Base-by-base conservation (phyloP, 1,140 invertebrate species). In the Mactra quadrangularis region DNA sequence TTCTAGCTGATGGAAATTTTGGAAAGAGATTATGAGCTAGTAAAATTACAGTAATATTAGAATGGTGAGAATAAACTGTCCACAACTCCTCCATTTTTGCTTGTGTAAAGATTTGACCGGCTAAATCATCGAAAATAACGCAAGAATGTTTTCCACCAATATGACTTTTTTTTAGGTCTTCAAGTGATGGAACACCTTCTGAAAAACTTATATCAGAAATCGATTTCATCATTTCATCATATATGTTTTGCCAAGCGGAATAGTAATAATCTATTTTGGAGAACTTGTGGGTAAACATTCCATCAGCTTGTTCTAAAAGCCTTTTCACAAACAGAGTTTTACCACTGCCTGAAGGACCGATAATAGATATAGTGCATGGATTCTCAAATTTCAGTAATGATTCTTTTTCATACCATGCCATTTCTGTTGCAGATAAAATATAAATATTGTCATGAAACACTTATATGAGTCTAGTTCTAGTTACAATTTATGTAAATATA, bases 191-290 rank as follows among this genome's bases (percentile, higher is more conserved):
- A n/a, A n/a, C n/a, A n/a, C n/a, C n/a, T n/a, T n/a, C n/a, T n/a
- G n/a, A n/a, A n/a, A n/a, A n/a, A n/a, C n/a, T n/a, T n/a, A n/a
- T n/a, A n/a, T n/a, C n/a, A n/a, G n/a, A n/a, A n/a, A n/a, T n/a
- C n/a, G n/a, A n/a, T n/a, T n/a, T n/a, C n/a, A n/a, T n/a, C 50
- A 53, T 53, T 17, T 53, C 50, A 53, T 53, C 19, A 53, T 53
- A 53, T 3, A 53, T 53, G 3, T 4, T 3, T 17, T 53, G 50
- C 50, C 50, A 53, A 9, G 50, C 19, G 19, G 50, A 53, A 17
- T 53, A 53, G 17, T 22, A 53, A n/a, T 9, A 53, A 9, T n/a
- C 4, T n/a, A 53, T 53, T 53, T 53, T 3, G 4, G 27, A 31
- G 17, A 60, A 19, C 19, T 35, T 19, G 7, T 13, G 31, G 31